Evolutionary conservation across 2,888 invertebrate species (phyloP).

Genomic region (Hyposoter didymator): DNA sequence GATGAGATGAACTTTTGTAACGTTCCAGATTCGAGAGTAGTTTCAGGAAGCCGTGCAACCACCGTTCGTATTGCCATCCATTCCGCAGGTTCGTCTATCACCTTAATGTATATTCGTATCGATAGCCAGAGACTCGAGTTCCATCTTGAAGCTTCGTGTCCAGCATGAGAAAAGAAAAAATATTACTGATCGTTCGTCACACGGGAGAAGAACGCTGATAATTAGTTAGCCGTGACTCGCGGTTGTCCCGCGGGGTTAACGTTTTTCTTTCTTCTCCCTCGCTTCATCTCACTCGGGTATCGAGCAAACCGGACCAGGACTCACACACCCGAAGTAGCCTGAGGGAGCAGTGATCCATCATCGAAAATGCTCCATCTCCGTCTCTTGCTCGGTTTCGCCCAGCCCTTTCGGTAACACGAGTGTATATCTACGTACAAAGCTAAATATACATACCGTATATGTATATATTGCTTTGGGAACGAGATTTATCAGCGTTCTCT

Average conservation of each 20-base stretch:
- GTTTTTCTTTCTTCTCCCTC: conserved; percentile 35
- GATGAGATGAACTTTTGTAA: background rate
- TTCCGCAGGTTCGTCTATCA: background rate
- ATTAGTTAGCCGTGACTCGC: conserved; percentile 73
- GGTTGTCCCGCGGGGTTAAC: conserved; percentile 51
- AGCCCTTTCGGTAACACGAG: conserved; percentile 62
- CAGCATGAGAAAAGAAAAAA: conserved; percentile 48
- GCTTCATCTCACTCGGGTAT: conserved; percentile 36
- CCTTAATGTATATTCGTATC: background rate
- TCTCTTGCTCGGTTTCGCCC: conserved; percentile 57
- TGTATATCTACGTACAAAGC: conserved; percentile 12
- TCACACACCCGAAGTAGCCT: conserved; percentile 75
- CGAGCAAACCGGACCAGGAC: conserved; percentile 70
- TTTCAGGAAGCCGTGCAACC: background rate
- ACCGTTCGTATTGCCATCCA: background rate
- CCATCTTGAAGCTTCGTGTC: conserved; percentile 26
- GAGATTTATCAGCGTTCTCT: conserved; percentile 62
- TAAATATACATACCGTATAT: conserved; percentile 7
- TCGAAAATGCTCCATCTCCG: conserved; percentile 75
- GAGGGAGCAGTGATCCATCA: conserved; percentile 80
- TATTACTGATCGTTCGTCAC: conserved; percentile 65
- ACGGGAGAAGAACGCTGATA: conserved; percentile 70
- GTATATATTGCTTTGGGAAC: background rate
- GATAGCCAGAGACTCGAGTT: conserved; percentile 23
- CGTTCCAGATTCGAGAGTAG: background rate